Evolutionary conservation across 2,797 vertebrate species (phyloP).

Genomic region (Notamacropus eugenii): DNA sequence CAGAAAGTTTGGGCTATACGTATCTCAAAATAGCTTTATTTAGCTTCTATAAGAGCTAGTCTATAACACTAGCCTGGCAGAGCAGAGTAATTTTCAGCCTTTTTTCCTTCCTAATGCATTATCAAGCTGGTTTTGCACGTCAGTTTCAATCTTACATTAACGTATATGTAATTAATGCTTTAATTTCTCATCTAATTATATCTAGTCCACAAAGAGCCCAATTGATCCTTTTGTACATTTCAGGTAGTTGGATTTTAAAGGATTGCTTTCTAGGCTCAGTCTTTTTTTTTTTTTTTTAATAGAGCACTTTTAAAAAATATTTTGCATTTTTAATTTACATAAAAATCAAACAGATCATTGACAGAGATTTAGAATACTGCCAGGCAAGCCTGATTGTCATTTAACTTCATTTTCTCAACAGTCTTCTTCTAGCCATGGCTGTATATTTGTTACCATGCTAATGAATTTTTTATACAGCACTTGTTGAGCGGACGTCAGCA

Average conservation of each 20-base stretch:
- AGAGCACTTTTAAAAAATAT: conserved; percentile 18
- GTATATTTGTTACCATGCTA: conserved; percentile 43
- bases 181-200: conserved; percentile 77
- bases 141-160: conserved; percentile 78
- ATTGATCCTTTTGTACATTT: conserved; percentile 62
- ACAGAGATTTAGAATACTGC: conserved; percentile 7
- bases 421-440: conserved; percentile 53
- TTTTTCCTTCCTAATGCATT: conserved; percentile 70
- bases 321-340: conserved; percentile 43
- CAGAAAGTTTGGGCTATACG: conserved; percentile 68
- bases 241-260: conserved; percentile 52
- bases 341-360: conserved; percentile 39
- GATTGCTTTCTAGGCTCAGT: not conserved
- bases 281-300: conserved; percentile 28
- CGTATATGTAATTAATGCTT: conserved; percentile 81
- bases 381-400: not conserved
- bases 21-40: conserved; percentile 58
- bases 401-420: conserved; percentile 48
- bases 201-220: conserved; percentile 64
- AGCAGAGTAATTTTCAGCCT: conserved; percentile 60
- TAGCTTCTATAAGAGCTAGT: conserved; percentile 51
- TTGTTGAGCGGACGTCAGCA: conserved; percentile 45
- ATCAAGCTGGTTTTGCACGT: conserved; percentile 70
- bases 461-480: conserved; percentile 7
- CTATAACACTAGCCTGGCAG: conserved; percentile 68